phyloP scores from a whole-genome alignment of 1,140 invertebrate species.

The Listronotus bonariensis region DNA sequence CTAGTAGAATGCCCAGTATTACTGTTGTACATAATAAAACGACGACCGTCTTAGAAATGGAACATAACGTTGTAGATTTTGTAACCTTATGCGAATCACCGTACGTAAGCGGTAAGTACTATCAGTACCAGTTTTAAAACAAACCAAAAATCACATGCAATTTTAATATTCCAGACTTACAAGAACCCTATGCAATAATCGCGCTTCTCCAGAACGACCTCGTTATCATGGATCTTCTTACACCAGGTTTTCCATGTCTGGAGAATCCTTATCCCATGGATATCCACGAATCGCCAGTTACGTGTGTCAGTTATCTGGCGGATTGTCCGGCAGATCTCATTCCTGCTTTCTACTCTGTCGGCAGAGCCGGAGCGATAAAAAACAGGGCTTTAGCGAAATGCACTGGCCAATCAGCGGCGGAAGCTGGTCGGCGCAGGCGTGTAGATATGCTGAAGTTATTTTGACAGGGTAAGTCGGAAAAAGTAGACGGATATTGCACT shows the following conservation, averaged over 20 bases:
- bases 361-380: slow-evolving; percentile 51
- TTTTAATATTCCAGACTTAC: slow-evolving; percentile 79
- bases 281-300: slow-evolving; percentile 96
- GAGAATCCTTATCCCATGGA: slow-evolving; percentile 99
- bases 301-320: slow-evolving; percentile 93
- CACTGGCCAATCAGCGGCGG: slow-evolving; percentile 96
- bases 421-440: slow-evolving; percentile 91
- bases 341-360: slow-evolving; percentile 79
- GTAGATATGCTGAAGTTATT: slow-evolving; percentile 96
- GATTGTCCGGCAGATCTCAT: slow-evolving; percentile 98
- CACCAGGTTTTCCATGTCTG: slow-evolving; percentile 95
- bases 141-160: too few species aligned
- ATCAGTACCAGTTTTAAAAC: not conserved
- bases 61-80: slow-evolving; percentile 97
- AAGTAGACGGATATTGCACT: too few species aligned
- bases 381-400: slow-evolving; percentile 89
- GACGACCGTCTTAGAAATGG: slow-evolving; percentile 98
- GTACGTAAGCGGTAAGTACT: slow-evolving; percentile 80
- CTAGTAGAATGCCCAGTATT: slow-evolving; percentile 89
- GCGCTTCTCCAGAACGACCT: slow-evolving; percentile 97
- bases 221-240: slow-evolving; percentile 94
- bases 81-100: slow-evolving; percentile 93
- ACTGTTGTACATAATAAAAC: slow-evolving; percentile 94
- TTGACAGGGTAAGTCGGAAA: slow-evolving; percentile 88
- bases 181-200: slow-evolving; percentile 96